Evolutionary conservation across 2,888 invertebrate genomes (phyloP).

Genomic region (Drosophila setosimentum): DNA sequence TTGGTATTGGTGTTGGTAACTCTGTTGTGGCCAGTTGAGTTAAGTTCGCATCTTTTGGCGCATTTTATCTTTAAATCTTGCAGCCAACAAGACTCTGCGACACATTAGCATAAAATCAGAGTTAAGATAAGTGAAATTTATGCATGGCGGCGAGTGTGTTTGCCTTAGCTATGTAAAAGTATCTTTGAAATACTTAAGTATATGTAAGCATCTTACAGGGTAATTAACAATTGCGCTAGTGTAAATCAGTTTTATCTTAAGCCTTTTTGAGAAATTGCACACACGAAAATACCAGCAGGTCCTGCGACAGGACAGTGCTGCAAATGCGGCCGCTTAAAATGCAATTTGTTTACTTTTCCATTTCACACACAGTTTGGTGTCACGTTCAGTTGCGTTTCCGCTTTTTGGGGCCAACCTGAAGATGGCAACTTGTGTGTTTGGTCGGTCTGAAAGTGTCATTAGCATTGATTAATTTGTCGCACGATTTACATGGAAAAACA

Average conservation of each 20-base stretch:
- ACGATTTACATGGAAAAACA: conserved; percentile 82
- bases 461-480: conserved; percentile 85
- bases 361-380: conserved; percentile 32
- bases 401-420: conserved; percentile 51
- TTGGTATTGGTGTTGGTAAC: conserved; percentile 12
- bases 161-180: conserved; percentile 49
- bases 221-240: conserved; percentile 68
- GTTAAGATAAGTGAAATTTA: conserved; percentile 74
- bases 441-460: conserved; percentile 83
- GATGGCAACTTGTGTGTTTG: conserved; percentile 54
- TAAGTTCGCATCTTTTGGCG: conserved; percentile 44
- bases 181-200: conserved; percentile 37
- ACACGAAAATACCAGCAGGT: conserved; percentile 46
- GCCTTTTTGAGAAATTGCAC: conserved; percentile 71
- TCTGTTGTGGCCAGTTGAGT: conserved; percentile 40
- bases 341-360: conserved; percentile 66
- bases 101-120: conserved; percentile 82
- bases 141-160: conserved; percentile 43
- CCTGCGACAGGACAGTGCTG: conserved; percentile 30
- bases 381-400: conserved; percentile 26
- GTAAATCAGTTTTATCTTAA: conserved; percentile 75
- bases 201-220: conserved; percentile 36
- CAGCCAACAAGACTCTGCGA: conserved; percentile 71
- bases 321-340: conserved; percentile 66
- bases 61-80: conserved; percentile 65